Conservation (phyloP, 2,113 vertebrate genomes). For the Anoplopoma fimbria region DNA sequence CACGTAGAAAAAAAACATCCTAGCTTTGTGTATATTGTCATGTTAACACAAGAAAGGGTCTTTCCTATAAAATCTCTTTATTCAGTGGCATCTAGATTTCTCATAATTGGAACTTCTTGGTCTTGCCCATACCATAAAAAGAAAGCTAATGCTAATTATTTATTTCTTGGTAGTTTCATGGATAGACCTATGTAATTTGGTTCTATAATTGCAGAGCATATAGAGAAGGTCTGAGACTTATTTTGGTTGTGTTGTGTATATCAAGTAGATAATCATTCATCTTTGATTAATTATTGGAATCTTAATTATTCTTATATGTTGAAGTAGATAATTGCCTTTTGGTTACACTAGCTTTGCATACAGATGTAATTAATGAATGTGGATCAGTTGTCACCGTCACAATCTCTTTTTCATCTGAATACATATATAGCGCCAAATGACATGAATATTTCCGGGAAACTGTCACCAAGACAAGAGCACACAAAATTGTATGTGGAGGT, state of each 20-base stretch:
- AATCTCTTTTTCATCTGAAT: background rate
- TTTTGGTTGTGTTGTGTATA: no score
- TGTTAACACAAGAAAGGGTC: background rate
- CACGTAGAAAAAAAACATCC: background rate
- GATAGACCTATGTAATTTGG: background rate
- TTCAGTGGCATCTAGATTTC: background rate
- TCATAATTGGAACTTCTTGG: background rate
- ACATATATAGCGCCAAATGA: background rate
- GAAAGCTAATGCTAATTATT: background rate
- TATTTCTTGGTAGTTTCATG: background rate
- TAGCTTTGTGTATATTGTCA: background rate
- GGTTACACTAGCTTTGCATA: background rate
- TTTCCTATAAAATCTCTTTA: background rate
- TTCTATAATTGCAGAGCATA: no score
- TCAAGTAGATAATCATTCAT: no score
- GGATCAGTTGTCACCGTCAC: background rate
- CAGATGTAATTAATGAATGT: background rate
- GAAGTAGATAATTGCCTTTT: background rate
- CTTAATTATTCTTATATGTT: no score
- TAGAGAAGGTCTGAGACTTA: no score
- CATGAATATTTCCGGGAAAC: background rate
- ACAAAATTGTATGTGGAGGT: background rate
- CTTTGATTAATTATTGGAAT: no score
- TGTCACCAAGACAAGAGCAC: background rate
- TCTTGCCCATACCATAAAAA: background rate